Base-by-base conservation (phyloP, 2,888 invertebrate species). In the Podotricha telesiphe region DNA sequence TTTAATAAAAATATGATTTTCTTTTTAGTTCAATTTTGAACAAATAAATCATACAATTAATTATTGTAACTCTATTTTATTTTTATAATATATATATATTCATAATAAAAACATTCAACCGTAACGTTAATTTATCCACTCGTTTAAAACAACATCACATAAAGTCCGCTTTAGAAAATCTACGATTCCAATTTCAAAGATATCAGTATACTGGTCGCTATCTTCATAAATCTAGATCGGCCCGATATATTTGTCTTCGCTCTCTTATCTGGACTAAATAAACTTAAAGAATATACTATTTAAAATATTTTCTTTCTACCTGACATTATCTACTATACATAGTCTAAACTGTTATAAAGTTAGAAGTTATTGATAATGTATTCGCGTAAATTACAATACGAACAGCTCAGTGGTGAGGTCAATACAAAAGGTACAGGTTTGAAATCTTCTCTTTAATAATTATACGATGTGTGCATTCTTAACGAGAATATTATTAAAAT, bases 191-290 rank as follows among this genome's bases (percentile, higher is more conserved):
- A 59, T 59, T 59, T 59, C 45, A 59, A 59, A 59, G 59, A 59
- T 59, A 59, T 42, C 59, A 59, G 59, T 59, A 45, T 28, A 45
- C 17, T 45, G 28, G 59, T 59, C 59, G 66, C 66, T 59, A 66
- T 66, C 66, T 66, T 51, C 48, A 51, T 66, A 66, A 66, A 66
- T 66, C 66, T 59, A 50, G 50, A 66, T 58, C 50, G 59, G 28
- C 42, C 50, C 37, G 40, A 48, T 66, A 58, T 66, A 45, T 66
- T 66, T 66, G 50, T 66, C 59, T 50, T 59, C 50, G 20, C 59
- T 19, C 42, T 51, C 59, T 66, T 66, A 51, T 40, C 66, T 40
- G 20, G 19, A 19, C 22, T 34, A 58, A 58, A 58, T 58, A 19
- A 58, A 55, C 45, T 47, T 15, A 37, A n/a, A 47, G 45, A 47